Base-by-base conservation (phyloP, 1,140 invertebrate species). In the Lordiphosa clarofinis region DNA sequence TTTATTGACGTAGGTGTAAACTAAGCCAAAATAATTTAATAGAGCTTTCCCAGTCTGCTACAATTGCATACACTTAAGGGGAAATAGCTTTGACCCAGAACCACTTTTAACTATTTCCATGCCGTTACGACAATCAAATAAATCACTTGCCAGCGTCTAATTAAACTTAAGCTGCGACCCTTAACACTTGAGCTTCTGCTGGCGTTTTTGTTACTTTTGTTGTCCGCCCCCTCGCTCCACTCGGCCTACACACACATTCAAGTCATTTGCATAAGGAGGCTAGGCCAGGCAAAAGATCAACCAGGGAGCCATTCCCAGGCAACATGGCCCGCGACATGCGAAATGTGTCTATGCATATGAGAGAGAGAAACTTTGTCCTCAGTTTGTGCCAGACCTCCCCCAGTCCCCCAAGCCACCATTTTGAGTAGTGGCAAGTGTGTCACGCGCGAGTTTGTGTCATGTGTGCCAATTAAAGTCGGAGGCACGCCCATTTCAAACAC, bases 91-190 rank as follows among this genome's bases (percentile, higher is more conserved):
- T 36, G 56, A 53, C 47, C 54, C 47, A 67, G 36, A 67, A 46
- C 42, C 15, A 28, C 56, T 39, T 59, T 28, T 19, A 35, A 46
- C 46, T 57, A 67, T 65, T 66, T 53, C 62, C 43, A 31, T 6
- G 19, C 11, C 5, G 12, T 11, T 52, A 54, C 50, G 66, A 48
- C 71, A 81, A 76, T 81, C 61, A 82, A 76, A 81, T 81, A 81
- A 81, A 82, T 81, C 76, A 81, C 76, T 60, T 57, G 67, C 59
- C 54, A 61, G 72, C 67, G 76, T 76, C 78, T 81, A 81, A 81
- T 81, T 81, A 81, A 81, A 81, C 76, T 82, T 75, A 75, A 81
- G 76, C 76, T 72, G 67, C 63, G 67, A 81, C 76, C 76, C 76
- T 82, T 81, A 81, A 62, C 76, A 82, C 76, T 81, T 82, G 76